Evolutionary conservation across 2,113 vertebrate genomes (phyloP), one percentile per base, ranked within the genome.

Genomic region (Chinchilla lanigera): DNA sequence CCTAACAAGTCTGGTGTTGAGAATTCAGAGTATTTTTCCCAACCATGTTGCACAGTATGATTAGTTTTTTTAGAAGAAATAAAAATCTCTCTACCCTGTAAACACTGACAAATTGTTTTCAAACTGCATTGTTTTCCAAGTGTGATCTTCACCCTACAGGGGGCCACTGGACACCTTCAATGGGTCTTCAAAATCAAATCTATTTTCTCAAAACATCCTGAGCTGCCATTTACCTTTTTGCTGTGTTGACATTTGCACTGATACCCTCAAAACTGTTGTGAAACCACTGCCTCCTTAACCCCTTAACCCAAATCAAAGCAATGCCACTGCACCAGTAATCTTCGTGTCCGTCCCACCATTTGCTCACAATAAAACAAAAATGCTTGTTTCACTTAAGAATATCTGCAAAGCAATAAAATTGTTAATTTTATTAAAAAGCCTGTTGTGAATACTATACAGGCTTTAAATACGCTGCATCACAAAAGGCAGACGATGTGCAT

Each of bases 21-120:
- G 47, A 90, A 94, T 78, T 89, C 47, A 54, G 33, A 73, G n/a
- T 9, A 10, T 90, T 92, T 93, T 73, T 19, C 4, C 47, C 16
- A 5, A 60, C 52, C 75, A 60, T 90, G 52, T 54, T 60, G 24
- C 83, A 83, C n/a, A 61, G 82, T 86, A 47, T 90, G 63, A 60
- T 71, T 81, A 61, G 16, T 60, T 86, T 93, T 50, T 80, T 24
- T 58, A 94, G 35, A 93, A 33, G 33, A 52, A 86, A 47, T 93
- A 69, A 86, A 83, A 67, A 44, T 56, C 6, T 81, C 58, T 50
- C 69, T 50, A 60, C n/a, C 3, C 35, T 35, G 0, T 80, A 89
- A 96, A 89, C 41, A 69, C 20, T 87, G 61, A 71, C 69, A 44
- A 93, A 80, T 93, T 95, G 13, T 80, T 86, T 95, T 89, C 9